Conservation (phyloP, 2,888 invertebrate species). For the Crioceris asparagi region DNA sequence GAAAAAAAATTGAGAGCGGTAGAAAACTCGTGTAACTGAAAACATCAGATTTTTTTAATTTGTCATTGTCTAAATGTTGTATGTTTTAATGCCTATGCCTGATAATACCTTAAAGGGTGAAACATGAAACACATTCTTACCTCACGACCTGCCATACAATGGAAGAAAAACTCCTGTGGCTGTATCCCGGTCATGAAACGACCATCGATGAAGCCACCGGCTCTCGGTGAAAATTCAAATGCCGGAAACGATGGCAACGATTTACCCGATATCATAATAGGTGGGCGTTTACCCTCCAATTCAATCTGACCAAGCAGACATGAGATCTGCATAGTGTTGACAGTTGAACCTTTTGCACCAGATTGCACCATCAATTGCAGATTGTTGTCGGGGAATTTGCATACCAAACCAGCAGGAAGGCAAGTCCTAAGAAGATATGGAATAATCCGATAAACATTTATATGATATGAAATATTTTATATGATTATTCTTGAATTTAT, state of each 20-base stretch:
- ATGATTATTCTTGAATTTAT: too few species aligned
- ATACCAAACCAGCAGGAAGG: conserved; percentile 72
- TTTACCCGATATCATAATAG: conserved; percentile 86
- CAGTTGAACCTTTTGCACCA: conserved; percentile 97
- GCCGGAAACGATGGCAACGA: conserved; percentile 85
- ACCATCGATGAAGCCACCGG: conserved; percentile 94
- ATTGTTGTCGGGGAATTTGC: conserved; percentile 88
- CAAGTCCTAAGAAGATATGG: conserved; percentile 48
- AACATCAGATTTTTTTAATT: too few species aligned
- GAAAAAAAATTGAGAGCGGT: too few species aligned
- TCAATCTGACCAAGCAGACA: conserved; percentile 97
- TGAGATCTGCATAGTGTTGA: conserved; percentile 97
- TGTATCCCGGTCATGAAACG: conserved; percentile 97
- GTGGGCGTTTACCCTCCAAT: conserved; percentile 94
- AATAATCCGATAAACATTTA: too few species aligned
- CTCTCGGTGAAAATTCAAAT: conserved; percentile 79
- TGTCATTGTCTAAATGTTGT: too few species aligned
- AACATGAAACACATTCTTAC: too few species aligned
- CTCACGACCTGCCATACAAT: conserved; percentile 99
- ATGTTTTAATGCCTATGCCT: too few species aligned
- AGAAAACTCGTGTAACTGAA: too few species aligned
- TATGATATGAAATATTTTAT: too few species aligned
- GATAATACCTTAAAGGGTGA: too few species aligned
- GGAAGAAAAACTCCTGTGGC: conserved; percentile 97
- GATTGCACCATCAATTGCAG: conserved; percentile 98